Evolutionary conservation across 2,888 invertebrate species (phyloP).

Genomic region (Leucoma salicis): DNA sequence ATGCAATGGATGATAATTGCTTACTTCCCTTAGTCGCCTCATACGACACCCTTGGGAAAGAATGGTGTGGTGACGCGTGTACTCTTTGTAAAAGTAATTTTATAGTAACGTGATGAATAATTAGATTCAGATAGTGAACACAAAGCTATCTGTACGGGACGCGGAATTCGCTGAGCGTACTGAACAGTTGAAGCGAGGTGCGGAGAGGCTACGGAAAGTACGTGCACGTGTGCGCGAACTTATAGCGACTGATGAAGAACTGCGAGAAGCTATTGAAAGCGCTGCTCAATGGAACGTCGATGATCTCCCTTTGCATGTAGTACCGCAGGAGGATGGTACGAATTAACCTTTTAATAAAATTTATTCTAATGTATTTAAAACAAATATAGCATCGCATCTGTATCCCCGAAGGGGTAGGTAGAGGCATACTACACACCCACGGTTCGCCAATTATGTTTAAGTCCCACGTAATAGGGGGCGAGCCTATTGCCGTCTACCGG

Average conservation of each 20-base stretch:
- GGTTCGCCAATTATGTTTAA: too few relatives aligned
- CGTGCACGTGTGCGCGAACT: constrained; percentile 54
- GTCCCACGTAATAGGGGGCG: too few relatives aligned
- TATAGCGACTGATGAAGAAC: constrained; percentile 49
- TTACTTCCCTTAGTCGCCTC: too few relatives aligned
- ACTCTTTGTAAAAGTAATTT: too few relatives aligned
- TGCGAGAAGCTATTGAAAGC: constrained; percentile 39
- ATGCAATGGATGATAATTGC: too few relatives aligned
- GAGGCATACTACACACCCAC: too few relatives aligned
- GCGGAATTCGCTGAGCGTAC: constrained; percentile 55
- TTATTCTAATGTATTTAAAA: too few relatives aligned
- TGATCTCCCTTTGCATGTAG: constrained; percentile 30
- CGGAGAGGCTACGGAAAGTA: constrained; percentile 48
- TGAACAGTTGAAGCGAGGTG: constrained; percentile 45
- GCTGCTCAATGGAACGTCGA: constrained; percentile 35
- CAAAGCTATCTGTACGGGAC: constrained; percentile 59
- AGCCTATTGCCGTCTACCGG: too few relatives aligned
- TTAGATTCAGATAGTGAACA: constrained; percentile 65
- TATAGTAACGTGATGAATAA: not conserved
- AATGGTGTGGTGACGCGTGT: not conserved
- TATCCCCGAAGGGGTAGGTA: too few relatives aligned
- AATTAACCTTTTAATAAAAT: too few relatives aligned
- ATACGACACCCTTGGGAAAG: too few relatives aligned
- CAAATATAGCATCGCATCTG: too few relatives aligned
- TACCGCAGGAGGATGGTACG: constrained; percentile 46